Conservation (phyloP, 2,113 vertebrate genomes). For the Alligator sinensis region DNA sequence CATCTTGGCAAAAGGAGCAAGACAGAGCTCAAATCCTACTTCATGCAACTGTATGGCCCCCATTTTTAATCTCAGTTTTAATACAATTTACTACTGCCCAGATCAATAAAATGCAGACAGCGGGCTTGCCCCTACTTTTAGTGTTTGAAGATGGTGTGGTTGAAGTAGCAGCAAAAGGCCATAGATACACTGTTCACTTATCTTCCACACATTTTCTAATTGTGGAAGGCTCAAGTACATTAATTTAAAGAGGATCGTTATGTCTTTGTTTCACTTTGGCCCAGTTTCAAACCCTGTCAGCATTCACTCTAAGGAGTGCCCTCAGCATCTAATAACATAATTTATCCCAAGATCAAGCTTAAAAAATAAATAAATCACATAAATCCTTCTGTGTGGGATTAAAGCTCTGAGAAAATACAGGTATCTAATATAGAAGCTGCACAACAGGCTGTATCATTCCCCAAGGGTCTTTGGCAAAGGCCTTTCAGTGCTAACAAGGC, state of each 20-base stretch:
- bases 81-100: neutral
- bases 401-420: slow-evolving; percentile 25
- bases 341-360: slow-evolving; percentile 7
- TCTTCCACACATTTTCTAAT: slow-evolving; percentile 26
- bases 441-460: neutral
- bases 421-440: slow-evolving; percentile 4
- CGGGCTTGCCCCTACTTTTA: neutral
- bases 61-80: neutral
- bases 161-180: neutral
- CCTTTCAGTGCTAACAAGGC: neutral
- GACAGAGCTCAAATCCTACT: neutral
- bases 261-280: slow-evolving; percentile 41
- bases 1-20: neutral
- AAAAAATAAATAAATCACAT: slow-evolving; percentile 6
- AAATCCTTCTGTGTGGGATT: slow-evolving; percentile 5
- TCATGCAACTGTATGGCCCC: neutral
- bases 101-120: accelerated
- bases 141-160: neutral
- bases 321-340: slow-evolving; percentile 22
- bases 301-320: slow-evolving; percentile 25
- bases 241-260: slow-evolving; percentile 47
- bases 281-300: slow-evolving; percentile 54
- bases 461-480: neutral
- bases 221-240: slow-evolving; percentile 20
- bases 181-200: neutral